Percentiles rank a stretch among this genome's conserved stretches.
These are phyloP conservation scores for Philypnodon macrostomus DNA, from an alignment of 2,797 vertebrate species.

Conservation along the genomic window DNA sequence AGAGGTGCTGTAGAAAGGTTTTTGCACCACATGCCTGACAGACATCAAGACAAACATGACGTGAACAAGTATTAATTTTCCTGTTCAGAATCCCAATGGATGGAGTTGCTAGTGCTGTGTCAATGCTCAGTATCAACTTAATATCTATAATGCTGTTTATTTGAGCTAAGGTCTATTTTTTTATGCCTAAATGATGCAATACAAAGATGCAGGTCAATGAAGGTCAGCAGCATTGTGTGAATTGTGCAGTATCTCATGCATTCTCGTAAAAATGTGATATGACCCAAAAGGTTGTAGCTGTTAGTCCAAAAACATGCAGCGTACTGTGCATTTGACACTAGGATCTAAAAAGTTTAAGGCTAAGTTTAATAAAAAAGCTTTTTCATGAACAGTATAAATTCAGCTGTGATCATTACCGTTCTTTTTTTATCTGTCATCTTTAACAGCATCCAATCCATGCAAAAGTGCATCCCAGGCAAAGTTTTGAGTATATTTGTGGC, in stretches of 20 bases:
- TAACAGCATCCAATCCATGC: constrained; percentile 44
- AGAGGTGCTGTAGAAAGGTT: constrained; percentile 38
- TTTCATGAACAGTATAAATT: not conserved
- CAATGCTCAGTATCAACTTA: too few species aligned
- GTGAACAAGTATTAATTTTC: constrained; percentile 3
- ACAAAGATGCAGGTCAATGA: constrained; percentile 22
- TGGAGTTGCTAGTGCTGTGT: too few species aligned
- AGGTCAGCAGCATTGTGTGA: constrained; percentile 17
- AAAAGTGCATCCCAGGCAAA: constrained; percentile 42
- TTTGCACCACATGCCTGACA: constrained; percentile 64
- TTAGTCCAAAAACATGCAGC: constrained; percentile 16
- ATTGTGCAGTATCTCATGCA: constrained; percentile 38
- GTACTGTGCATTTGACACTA: too few species aligned
- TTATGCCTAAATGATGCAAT: constrained; percentile 9
- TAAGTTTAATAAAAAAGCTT: constrained; percentile 13
- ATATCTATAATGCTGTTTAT: too few species aligned
- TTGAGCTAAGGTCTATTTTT: not conserved
- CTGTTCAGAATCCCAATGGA: too few species aligned
- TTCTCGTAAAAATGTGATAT: constrained; percentile 41
- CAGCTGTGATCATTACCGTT: too few species aligned
- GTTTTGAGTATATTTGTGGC: constrained; percentile 13
- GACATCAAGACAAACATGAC: constrained; percentile 22
- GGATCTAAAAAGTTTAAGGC: constrained; percentile 35
- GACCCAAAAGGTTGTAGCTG: too few species aligned
- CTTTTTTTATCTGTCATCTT: not conserved